Percentiles rank a stretch among this genome's conserved stretches.
These are phyloP conservation scores for Raja brachyura DNA, from an alignment of 2,113 vertebrate species.

Conservation along the genomic window DNA sequence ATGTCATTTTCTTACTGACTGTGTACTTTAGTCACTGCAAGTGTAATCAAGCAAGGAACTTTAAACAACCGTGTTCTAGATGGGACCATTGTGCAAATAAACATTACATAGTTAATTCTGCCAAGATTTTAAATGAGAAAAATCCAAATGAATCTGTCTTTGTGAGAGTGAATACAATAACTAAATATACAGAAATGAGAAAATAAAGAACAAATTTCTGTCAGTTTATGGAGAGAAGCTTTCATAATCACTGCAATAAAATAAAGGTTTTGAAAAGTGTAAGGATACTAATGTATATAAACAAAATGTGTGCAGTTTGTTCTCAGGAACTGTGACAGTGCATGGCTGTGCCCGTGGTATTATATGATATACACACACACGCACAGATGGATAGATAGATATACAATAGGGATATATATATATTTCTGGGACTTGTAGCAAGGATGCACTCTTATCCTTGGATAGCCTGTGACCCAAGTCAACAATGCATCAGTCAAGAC, in stretches of 20 bases:
- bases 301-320: neutral
- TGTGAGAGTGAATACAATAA: neutral
- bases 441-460: neutral
- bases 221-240: neutral
- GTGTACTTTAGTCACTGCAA: neutral
- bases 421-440: neutral
- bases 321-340: neutral
- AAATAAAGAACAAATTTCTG: neutral
- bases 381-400: no score
- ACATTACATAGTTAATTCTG: neutral
- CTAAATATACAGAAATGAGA: neutral
- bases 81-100: neutral
- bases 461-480: neutral
- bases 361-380: neutral
- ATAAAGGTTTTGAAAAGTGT: neutral
- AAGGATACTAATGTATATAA: neutral
- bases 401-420: no score
- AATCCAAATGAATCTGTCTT: neutral
- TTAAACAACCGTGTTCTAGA: no score
- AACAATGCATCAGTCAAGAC: neutral
- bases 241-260: neutral
- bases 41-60: neutral
- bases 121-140: neutral
- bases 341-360: neutral
- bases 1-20: neutral